phyloP scores from a whole-genome alignment of 1,140 invertebrate species.

The Platyura marginata region DNA sequence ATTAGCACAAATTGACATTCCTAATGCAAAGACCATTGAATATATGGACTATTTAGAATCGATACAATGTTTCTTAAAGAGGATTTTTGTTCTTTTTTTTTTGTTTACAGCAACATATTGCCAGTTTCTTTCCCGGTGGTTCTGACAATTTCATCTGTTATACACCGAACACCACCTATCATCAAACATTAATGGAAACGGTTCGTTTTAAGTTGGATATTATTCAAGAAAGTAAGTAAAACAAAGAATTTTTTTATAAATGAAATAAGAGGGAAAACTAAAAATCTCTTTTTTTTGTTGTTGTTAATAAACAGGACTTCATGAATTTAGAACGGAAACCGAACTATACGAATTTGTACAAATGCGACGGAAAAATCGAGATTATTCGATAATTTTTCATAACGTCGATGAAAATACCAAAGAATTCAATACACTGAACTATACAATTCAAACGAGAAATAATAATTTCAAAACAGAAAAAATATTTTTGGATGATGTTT shows the following conservation, averaged over 20 bases:
- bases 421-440: slow-evolving; percentile 1
- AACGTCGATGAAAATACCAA: slow-evolving; percentile 13
- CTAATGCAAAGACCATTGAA: no score
- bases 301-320: not conserved
- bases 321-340: not conserved
- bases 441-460: slow-evolving; percentile 1
- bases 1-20: no score
- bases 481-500: slow-evolving; percentile 13
- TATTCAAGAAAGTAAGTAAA: slow-evolving; percentile 16
- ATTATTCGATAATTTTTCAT: slow-evolving; percentile 4
- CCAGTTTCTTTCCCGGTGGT: no score
- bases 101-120: no score
- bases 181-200: slow-evolving; percentile 15
- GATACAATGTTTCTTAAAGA: no score
- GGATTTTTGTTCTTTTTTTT: no score
- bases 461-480: slow-evolving; percentile 5
- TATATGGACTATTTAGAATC: no score
- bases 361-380: not conserved
- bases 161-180: slow-evolving; percentile 16
- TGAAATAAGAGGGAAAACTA: not conserved
- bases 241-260: slow-evolving; percentile 2
- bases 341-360: not conserved
- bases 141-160: no score
- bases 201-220: slow-evolving; percentile 19
- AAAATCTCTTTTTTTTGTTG: not conserved